A percentile compares a stretch with the other conserved stretches of the same genome.
phyloP scores from a whole-genome alignment of 2,888 invertebrate genomes.

The Mythimna ferrago region DNA sequence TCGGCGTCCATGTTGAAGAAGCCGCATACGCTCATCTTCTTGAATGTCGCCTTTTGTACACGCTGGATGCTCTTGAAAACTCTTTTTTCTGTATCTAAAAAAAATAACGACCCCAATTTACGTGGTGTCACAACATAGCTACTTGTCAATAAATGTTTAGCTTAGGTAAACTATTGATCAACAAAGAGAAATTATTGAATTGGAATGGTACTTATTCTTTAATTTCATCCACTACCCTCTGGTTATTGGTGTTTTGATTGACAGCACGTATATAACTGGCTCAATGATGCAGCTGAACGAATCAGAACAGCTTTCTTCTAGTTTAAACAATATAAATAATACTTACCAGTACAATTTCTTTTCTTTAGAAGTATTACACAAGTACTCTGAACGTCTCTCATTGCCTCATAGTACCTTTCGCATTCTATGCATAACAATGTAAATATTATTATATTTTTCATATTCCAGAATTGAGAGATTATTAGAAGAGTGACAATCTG shows the following conservation, averaged over 20 bases:
- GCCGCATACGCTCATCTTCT: slow-evolving; percentile 11
- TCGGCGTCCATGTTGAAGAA: slow-evolving; percentile 11
- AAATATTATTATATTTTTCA: slow-evolving; percentile 14
- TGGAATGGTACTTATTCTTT: no score
- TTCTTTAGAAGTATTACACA: slow-evolving; percentile 7
- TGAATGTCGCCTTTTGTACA: not conserved
- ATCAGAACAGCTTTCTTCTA: not conserved
- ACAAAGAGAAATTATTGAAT: no score
- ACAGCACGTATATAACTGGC: no score
- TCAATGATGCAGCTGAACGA: no score
- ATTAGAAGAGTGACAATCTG: no score
- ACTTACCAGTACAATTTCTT: slow-evolving; percentile 4
- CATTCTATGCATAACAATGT: slow-evolving; percentile 2
- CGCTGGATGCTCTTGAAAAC: slow-evolving; percentile 8
- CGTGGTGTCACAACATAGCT: no score
- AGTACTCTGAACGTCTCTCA: slow-evolving; percentile 26
- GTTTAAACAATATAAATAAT: not conserved
- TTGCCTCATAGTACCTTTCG: slow-evolving; percentile 29
- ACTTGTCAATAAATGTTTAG: no score
- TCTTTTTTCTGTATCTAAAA: not conserved
- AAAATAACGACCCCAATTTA: no score
- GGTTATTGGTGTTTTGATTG: no score
- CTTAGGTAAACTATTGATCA: no score
- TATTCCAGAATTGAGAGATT: not conserved
- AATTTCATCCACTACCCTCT: no score